These are phyloP conservation scores for Tetramorium bicarinatum DNA, from an alignment of 2,888 invertebrate species.

Conservation along the genomic window DNA sequence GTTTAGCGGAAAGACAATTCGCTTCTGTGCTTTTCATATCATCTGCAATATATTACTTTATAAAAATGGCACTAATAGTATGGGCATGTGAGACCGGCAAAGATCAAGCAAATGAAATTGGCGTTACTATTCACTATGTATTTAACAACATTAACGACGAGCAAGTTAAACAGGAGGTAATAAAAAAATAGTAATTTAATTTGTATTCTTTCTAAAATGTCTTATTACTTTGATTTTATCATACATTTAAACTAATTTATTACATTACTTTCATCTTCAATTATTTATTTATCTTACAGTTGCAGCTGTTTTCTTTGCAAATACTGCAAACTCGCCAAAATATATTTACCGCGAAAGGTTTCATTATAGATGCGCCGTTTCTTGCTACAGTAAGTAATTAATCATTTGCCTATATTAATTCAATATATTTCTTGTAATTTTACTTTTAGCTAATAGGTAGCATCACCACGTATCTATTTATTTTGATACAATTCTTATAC, in stretches of 20 bases:
- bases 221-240: not conserved
- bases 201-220: not conserved
- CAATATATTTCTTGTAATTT: not conserved
- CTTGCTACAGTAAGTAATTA: conserved; percentile 72
- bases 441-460: conserved; percentile 77
- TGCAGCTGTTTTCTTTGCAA: conserved; percentile 79
- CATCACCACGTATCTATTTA: conserved; percentile 77
- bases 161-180: conserved; percentile 60
- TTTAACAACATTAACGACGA: conserved; percentile 60
- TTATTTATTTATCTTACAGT: conserved; percentile 65
- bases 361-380: conserved; percentile 74
- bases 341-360: conserved; percentile 76
- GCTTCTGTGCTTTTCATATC: conserved; percentile 69
- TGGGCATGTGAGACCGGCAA: conserved; percentile 76
- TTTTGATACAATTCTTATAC: conserved; percentile 77
- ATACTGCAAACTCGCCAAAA: conserved; percentile 76
- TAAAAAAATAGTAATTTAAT: not conserved
- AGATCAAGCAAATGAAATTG: conserved; percentile 67
- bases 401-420: not conserved
- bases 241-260: not conserved
- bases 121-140: conserved; percentile 74
- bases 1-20: conserved; percentile 57
- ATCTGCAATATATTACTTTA: conserved; percentile 65
- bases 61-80: conserved; percentile 71
- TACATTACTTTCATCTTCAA: not conserved